A percentile compares a stretch with the other conserved stretches of the same genome.
Conservation (phyloP, 30 jellyfish, hydroid and myxozoan genomes). For the Haliclystus octoradiatus region DNA sequence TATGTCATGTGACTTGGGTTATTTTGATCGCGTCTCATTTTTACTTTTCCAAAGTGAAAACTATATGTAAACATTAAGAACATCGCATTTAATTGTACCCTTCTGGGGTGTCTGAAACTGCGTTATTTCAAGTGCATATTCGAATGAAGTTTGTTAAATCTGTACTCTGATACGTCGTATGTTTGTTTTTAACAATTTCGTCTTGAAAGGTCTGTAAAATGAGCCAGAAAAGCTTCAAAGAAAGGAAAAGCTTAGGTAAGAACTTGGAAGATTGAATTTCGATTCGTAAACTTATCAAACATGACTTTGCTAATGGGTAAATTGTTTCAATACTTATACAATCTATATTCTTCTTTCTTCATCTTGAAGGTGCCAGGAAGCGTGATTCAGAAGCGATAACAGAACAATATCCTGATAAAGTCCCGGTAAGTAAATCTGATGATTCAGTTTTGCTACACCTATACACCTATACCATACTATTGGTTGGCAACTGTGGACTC, state of each 20-base stretch:
- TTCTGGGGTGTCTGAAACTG: no score
- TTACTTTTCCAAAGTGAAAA: no score
- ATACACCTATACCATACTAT: neutral
- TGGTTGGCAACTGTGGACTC: neutral
- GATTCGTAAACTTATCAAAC: neutral
- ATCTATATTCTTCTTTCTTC: neutral
- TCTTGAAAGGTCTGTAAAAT: no score
- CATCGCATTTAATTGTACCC: no score
- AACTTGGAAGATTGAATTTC: neutral
- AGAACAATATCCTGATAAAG: conserved; percentile 74
- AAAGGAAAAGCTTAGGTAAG: conserved; percentile 50
- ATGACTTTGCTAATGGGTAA: neutral
- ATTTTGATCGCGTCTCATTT: no score
- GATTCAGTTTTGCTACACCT: neutral
- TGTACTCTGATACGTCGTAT: no score
- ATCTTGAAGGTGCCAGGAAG: conserved; percentile 51
- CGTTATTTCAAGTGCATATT: no score
- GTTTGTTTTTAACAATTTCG: no score
- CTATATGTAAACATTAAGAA: no score
- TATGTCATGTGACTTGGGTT: no score
- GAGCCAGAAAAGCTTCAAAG: conserved; percentile 28
- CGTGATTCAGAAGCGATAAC: conserved; percentile 77
- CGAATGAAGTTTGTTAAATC: no score
- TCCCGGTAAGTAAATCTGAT: conserved; percentile 42
- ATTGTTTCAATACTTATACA: neutral